phyloP scores from a whole-genome alignment of 2,797 vertebrate species.

The Pteronotus mesoamericanus region DNA sequence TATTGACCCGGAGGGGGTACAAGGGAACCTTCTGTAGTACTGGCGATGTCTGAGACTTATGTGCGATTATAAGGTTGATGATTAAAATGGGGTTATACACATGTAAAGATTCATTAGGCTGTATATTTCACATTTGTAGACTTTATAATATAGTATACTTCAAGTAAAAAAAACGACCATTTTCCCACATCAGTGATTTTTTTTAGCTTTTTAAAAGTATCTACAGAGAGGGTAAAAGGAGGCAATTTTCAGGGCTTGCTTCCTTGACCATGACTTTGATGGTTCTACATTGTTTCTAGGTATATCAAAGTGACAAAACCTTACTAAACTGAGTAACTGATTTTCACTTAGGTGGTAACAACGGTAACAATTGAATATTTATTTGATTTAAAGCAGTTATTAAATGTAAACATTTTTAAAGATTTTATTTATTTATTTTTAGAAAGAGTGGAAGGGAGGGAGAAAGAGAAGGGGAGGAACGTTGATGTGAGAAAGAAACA shows the following conservation, averaged over 20 bases:
- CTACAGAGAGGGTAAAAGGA: not conserved
- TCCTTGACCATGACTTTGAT: conserved; percentile 17
- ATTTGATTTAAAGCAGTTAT: conserved; percentile 59
- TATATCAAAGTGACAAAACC: not conserved
- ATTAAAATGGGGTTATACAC: not conserved
- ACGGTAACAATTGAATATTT: conserved; percentile 45
- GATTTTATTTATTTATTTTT: no score
- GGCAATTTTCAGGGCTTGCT: not conserved
- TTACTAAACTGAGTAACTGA: conserved; percentile 19
- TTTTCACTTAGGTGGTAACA: conserved; percentile 37
- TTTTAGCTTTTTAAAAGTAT: not conserved
- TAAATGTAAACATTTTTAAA: no score
- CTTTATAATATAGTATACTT: not conserved
- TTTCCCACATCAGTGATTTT: not conserved
- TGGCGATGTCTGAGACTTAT: not conserved
- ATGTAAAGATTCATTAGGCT: not conserved
- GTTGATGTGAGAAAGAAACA: no score
- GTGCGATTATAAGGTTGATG: not conserved
- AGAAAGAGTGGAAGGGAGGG: no score
- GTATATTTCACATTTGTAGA: conserved; percentile 13
- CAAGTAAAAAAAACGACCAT: not conserved
- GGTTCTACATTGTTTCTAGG: not conserved
- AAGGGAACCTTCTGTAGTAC: not conserved
- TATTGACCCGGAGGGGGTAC: not conserved
- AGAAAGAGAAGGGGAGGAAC: no score